Evolutionary conservation across 2,797 vertebrate genomes (phyloP).

Genomic region (Sebastes hubbsi): DNA sequence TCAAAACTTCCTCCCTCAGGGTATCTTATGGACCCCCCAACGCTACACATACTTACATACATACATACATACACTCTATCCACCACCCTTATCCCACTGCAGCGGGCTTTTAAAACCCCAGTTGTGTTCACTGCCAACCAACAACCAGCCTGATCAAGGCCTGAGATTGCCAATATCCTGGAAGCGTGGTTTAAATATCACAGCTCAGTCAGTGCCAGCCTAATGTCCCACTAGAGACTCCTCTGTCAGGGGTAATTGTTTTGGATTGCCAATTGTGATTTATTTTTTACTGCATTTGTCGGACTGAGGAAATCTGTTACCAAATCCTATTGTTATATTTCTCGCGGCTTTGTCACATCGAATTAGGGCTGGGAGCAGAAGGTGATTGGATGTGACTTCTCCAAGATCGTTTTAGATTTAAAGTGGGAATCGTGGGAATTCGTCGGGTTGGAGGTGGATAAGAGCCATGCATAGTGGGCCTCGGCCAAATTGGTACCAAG

Average conservation of each 20-base stretch:
- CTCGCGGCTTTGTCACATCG: conserved; percentile 53
- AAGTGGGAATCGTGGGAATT: conserved; percentile 48
- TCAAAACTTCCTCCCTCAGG: conserved; percentile 60
- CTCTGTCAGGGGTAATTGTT: conserved; percentile 61
- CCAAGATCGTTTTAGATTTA: conserved; percentile 51
- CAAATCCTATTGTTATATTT: conserved; percentile 59
- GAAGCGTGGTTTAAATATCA: conserved; percentile 68
- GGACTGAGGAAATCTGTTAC: conserved; percentile 49
- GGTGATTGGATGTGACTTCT: conserved; percentile 40
- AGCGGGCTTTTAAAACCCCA: conserved; percentile 46
- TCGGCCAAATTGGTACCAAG: conserved; percentile 53
- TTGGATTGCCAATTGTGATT: conserved; percentile 42
- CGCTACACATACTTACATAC: conserved; percentile 21
- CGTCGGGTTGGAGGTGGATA: conserved; percentile 45
- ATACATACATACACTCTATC: conserved; percentile 22
- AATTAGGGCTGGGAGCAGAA: conserved; percentile 49
- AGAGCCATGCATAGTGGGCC: conserved; percentile 42
- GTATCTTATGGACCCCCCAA: conserved; percentile 54
- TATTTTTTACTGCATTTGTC: conserved; percentile 59
- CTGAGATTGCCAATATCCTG: conserved; percentile 69
- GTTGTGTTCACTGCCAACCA: conserved; percentile 48
- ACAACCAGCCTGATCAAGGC: conserved; percentile 55
- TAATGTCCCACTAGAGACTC: conserved; percentile 65
- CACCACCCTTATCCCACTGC: conserved; percentile 38
- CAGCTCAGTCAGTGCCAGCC: conserved; percentile 57